Evolutionary conservation across 2,113 vertebrate species (phyloP).

Genomic region (Sylvilagus bachmani): DNA sequence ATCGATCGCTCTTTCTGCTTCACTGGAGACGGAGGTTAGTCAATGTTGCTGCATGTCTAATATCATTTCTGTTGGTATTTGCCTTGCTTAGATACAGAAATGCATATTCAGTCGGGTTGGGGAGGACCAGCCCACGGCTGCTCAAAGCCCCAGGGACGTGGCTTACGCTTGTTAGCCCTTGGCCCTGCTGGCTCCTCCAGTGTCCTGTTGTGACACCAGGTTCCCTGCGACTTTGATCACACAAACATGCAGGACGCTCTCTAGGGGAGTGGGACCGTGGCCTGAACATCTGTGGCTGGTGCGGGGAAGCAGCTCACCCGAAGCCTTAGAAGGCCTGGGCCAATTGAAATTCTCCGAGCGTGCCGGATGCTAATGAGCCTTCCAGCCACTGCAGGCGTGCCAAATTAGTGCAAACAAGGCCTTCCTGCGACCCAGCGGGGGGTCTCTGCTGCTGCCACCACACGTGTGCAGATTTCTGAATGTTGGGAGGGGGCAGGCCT

Average conservation of each 20-base stretch:
- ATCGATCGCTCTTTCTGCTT: conserved; percentile 36
- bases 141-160: background rate
- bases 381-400: background rate
- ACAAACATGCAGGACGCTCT: no score
- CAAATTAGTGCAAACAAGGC: background rate
- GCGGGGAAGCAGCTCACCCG: background rate
- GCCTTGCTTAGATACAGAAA: background rate
- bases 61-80: background rate
- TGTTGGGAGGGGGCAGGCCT: no score
- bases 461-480: background rate
- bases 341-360: background rate
- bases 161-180: background rate
- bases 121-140: background rate
- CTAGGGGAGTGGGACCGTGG: background rate
- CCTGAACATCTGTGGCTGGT: background rate
- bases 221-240: background rate
- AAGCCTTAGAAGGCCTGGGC: background rate
- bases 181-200: background rate
- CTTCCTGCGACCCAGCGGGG: background rate
- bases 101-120: background rate
- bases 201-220: no score
- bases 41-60: background rate
- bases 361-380: background rate
- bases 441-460: background rate
- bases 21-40: background rate